These are phyloP conservation scores for Megalonaias nervosa DNA, from an alignment of 1,140 invertebrate species.

Conservation along the genomic window DNA sequence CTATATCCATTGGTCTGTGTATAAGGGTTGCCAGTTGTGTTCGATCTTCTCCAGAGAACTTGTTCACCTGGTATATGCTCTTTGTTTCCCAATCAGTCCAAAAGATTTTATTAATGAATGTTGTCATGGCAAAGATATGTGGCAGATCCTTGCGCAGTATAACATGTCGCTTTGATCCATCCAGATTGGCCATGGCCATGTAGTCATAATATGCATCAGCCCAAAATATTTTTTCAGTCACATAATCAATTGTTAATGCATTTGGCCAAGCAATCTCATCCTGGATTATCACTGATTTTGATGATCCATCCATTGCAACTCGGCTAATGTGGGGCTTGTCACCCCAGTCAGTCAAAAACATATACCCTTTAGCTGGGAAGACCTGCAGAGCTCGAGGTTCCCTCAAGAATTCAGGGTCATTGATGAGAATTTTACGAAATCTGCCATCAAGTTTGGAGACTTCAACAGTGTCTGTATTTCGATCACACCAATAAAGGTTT, in stretches of 20 bases:
- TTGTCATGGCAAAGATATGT: conserved; percentile 96
- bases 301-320: conserved; percentile 96
- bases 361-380: conserved; percentile 82
- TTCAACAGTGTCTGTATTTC: conserved; percentile 94
- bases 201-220: conserved; percentile 95
- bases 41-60: conserved; percentile 94
- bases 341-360: conserved; percentile 99
- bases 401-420: conserved; percentile 86
- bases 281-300: conserved; percentile 88
- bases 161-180: conserved; percentile 73
- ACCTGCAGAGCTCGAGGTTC: conserved; percentile 92
- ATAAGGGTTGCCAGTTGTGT: conserved; percentile 89
- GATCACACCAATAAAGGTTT: conserved; percentile 98
- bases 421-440: conserved; percentile 87
- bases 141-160: conserved; percentile 72
- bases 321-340: conserved; percentile 97
- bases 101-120: conserved; percentile 91
- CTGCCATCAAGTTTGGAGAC: conserved; percentile 89
- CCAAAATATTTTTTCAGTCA: conserved; percentile 97
- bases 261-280: conserved; percentile 96
- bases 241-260: conserved; percentile 95
- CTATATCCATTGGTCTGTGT: conserved; percentile 92
- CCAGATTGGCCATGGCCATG: conserved; percentile 82
- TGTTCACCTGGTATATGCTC: conserved; percentile 95
- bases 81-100: conserved; percentile 94